These are phyloP conservation scores for Ptychodera flava DNA, from an alignment of 35 echinoderm and acorn worm species.

Conservation along the genomic window DNA sequence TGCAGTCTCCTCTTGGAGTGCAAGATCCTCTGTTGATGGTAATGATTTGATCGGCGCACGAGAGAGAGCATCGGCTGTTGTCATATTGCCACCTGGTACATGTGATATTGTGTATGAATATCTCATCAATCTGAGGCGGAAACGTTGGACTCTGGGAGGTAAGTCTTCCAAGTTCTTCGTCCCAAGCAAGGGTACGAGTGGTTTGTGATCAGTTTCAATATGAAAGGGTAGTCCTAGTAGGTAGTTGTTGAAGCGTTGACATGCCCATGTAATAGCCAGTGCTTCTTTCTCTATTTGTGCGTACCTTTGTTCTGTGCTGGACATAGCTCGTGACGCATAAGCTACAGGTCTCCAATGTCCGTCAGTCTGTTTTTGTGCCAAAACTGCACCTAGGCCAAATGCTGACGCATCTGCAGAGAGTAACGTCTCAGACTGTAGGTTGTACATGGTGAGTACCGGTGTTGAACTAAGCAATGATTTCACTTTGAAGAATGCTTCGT, in stretches of 20 bases:
- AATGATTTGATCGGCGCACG: no score
- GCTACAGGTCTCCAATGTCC: constrained; percentile 24
- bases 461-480: constrained; percentile 41
- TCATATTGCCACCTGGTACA: constrained; percentile 37
- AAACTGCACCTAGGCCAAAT: constrained; percentile 28
- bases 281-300: constrained; percentile 59
- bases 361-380: constrained; percentile 12
- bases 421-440: constrained; percentile 34
- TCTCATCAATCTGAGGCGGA: constrained; percentile 46
- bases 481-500: constrained; percentile 33
- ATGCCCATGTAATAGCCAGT: constrained; percentile 43
- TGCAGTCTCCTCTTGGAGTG: no score
- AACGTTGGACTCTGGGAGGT: constrained; percentile 44
- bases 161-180: constrained; percentile 38
- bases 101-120: constrained; percentile 27
- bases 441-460: constrained; percentile 24
- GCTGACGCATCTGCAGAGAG: constrained; percentile 43
- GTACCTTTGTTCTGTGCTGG: constrained; percentile 32
- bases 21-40: no score
- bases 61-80: constrained; percentile 33
- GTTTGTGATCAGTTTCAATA: constrained; percentile 57
- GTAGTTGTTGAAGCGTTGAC: constrained; percentile 34
- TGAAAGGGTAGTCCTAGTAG: constrained; percentile 26
- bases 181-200: constrained; percentile 6
- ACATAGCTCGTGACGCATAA: constrained; percentile 29